A percentile compares a stretch with the other conserved stretches of the same genome.
Conservation (phyloP, 2,888 invertebrate genomes). For the Limnephilus rhombicus region DNA sequence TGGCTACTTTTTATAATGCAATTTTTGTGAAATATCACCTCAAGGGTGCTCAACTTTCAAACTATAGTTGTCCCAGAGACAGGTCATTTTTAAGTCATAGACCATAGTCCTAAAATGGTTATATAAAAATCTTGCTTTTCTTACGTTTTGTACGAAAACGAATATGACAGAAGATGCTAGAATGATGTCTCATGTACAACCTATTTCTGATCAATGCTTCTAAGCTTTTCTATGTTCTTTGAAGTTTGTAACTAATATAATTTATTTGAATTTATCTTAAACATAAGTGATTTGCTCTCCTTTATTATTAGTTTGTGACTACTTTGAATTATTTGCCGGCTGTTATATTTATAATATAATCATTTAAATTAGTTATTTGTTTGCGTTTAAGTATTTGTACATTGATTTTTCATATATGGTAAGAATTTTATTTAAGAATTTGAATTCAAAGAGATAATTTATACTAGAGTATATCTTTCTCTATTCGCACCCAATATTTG, state of each 20-base stretch:
- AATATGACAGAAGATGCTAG: too few relatives aligned
- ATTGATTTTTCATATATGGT: not conserved
- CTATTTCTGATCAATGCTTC: not conserved
- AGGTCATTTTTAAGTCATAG: too few relatives aligned
- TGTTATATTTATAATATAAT: slow-evolving; percentile 34
- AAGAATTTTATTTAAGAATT: not conserved
- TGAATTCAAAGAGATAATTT: not conserved
- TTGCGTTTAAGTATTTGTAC: slow-evolving; percentile 3
- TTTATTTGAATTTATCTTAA: not conserved
- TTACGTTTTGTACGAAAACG: too few relatives aligned
- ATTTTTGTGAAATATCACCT: not conserved
- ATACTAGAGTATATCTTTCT: not conserved
- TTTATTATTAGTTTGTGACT: slow-evolving; percentile 26
- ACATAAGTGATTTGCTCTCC: slow-evolving; percentile 25
- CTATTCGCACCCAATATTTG: not conserved
- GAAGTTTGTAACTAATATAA: not conserved
- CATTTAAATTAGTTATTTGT: slow-evolving; percentile 11
- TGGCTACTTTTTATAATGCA: not conserved
- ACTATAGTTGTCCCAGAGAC: not conserved
- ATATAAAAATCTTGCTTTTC: too few relatives aligned
- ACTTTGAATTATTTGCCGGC: slow-evolving; percentile 21
- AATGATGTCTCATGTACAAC: too few relatives aligned
- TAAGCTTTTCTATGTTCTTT: not conserved
- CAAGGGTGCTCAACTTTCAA: not conserved
- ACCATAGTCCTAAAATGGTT: too few relatives aligned